Conservation (phyloP, 2,113 vertebrate genomes). For the Maccullochella peelii region DNA sequence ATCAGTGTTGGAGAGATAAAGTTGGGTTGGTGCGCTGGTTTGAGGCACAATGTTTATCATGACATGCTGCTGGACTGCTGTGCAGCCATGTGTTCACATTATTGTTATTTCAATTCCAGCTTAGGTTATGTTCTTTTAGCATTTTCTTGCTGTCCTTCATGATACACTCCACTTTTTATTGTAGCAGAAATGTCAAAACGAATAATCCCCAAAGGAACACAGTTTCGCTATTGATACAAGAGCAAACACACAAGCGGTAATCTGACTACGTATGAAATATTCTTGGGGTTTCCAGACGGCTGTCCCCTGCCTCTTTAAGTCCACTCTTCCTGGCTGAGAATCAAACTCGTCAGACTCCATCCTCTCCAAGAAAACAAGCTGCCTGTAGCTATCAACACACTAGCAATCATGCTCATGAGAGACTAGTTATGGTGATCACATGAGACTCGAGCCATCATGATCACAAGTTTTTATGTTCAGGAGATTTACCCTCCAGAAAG, state of each 20-base stretch:
- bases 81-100: neutral
- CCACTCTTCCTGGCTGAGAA: constrained; percentile 46
- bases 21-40: neutral
- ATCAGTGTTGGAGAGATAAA: neutral
- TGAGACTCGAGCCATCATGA: constrained; percentile 61
- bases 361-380: constrained; percentile 59
- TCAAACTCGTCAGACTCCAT: constrained; percentile 48
- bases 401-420: constrained; percentile 35
- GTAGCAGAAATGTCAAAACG: constrained; percentile 18
- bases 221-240: constrained; percentile 5
- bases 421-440: constrained; percentile 49
- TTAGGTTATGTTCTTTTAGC: neutral
- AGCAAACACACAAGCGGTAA: constrained; percentile 21
- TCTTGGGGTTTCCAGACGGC: constrained; percentile 25
- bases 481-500: constrained; percentile 72
- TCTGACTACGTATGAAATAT: constrained; percentile 33
- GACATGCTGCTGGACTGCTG: constrained; percentile 7
- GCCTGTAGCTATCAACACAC: constrained; percentile 61
- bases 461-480: constrained; percentile 63
- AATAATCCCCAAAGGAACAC: constrained; percentile 4
- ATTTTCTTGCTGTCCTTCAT: neutral
- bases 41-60: too few relatives aligned
- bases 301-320: constrained; percentile 33
- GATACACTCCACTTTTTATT: neutral
- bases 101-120: constrained; percentile 8